Conservation (phyloP, 2,888 invertebrate genomes). For the Polydrusus tereticollis region DNA sequence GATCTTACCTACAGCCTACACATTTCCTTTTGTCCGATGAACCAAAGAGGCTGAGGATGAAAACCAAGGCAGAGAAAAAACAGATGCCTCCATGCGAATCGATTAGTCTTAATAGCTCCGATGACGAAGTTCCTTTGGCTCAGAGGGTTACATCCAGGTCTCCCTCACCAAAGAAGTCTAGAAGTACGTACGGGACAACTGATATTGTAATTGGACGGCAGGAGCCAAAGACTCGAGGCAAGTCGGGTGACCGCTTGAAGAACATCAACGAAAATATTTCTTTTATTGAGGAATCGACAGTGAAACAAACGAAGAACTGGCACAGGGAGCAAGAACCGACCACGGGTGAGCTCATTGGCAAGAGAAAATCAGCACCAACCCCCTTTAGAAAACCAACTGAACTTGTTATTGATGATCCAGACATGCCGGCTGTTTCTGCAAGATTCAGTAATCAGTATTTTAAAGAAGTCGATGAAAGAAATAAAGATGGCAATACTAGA, state of each 20-base stretch:
- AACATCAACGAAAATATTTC: background rate
- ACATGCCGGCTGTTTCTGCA: too few relatives aligned
- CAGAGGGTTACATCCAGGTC: background rate
- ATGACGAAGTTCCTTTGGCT: slow-evolving; percentile 5
- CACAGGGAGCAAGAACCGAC: too few relatives aligned
- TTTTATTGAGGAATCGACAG: background rate
- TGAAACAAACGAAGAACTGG: too few relatives aligned
- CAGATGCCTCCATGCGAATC: background rate
- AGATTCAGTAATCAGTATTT: background rate
- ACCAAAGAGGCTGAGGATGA: background rate
- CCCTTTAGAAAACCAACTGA: background rate
- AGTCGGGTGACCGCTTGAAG: background rate
- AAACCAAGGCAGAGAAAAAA: slow-evolving; percentile 14
- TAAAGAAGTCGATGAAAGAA: background rate
- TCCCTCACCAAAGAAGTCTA: slow-evolving; percentile 7
- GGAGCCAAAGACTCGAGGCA: background rate
- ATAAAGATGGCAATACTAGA: background rate
- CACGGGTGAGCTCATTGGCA: background rate
- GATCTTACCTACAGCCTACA: background rate
- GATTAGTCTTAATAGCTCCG: background rate
- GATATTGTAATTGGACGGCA: background rate
- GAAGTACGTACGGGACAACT: background rate
- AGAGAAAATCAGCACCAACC: background rate
- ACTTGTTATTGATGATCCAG: background rate
- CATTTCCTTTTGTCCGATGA: background rate